Conservation (phyloP, 2,113 vertebrate genomes). For the Menura novaehollandiae region DNA sequence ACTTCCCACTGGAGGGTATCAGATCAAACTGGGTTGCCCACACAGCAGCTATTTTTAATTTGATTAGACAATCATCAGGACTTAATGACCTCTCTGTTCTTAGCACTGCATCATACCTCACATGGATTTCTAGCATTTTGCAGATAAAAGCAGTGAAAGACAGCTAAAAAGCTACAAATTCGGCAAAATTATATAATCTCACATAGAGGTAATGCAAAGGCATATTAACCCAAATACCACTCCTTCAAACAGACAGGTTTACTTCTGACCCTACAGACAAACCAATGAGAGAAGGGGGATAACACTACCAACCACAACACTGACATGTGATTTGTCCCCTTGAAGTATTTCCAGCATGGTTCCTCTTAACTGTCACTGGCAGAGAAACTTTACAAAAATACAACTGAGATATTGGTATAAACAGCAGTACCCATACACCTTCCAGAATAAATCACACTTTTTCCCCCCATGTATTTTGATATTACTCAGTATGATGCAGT, state of each 20-base stretch:
- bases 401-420: background rate
- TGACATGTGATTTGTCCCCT: background rate
- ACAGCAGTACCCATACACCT: background rate
- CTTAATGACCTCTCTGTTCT: background rate
- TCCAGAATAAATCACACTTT: background rate
- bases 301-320: accelerated
- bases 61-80: background rate
- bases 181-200: background rate
- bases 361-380: background rate
- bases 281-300: background rate
- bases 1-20: background rate
- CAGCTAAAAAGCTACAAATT: background rate
- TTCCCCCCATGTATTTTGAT: background rate
- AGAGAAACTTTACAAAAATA: background rate
- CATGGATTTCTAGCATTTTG: background rate
- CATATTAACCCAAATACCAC: background rate
- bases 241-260: background rate
- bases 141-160: background rate
- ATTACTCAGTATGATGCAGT: background rate
- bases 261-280: background rate
- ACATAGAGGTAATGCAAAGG: background rate
- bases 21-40: background rate
- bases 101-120: background rate
- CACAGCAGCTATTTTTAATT: background rate
- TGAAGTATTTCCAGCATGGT: background rate